These are phyloP conservation scores for Pocota personata DNA, from an alignment of 2,888 invertebrate species.

Conservation along the genomic window DNA sequence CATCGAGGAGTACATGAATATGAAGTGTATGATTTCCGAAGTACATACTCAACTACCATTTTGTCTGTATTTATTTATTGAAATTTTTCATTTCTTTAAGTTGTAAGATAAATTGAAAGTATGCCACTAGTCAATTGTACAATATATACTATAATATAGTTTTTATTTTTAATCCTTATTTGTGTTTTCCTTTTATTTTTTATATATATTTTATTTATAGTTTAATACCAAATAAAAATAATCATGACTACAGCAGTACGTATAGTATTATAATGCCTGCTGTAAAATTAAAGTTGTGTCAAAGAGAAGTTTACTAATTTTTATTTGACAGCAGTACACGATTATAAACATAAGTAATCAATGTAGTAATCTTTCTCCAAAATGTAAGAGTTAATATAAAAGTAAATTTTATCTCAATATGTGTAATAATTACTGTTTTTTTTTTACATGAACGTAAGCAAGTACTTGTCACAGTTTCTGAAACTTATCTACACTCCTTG, in stretches of 20 bases:
- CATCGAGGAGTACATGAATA: background rate
- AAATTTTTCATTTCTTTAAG: background rate
- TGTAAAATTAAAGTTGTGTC: slow-evolving; percentile 22
- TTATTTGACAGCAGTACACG: slow-evolving; percentile 2
- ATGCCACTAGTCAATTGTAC: slow-evolving; percentile 64
- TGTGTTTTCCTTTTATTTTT: background rate
- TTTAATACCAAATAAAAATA: background rate
- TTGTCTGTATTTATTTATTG: background rate
- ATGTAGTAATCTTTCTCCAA: slow-evolving; percentile 30
- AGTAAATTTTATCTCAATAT: background rate
- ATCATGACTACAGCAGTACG: background rate
- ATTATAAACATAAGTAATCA: slow-evolving; percentile 2
- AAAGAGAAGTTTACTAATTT: slow-evolving; percentile 19
- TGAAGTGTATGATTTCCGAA: background rate
- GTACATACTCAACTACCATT: background rate
- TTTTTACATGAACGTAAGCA: background rate
- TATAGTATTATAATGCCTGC: background rate
- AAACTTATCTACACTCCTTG: too few species aligned
- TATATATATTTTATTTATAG: background rate
- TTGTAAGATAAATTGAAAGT: slow-evolving; percentile 1
- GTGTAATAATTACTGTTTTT: background rate
- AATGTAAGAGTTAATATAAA: slow-evolving; percentile 20
- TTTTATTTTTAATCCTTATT: slow-evolving; percentile 7
- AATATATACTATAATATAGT: slow-evolving; percentile 33
- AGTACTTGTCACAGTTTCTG: background rate